A percentile compares a stretch with the other conserved stretches of the same genome.
phyloP scores from a whole-genome alignment of 2,797 vertebrate species.

The Acomys russatus region DNA sequence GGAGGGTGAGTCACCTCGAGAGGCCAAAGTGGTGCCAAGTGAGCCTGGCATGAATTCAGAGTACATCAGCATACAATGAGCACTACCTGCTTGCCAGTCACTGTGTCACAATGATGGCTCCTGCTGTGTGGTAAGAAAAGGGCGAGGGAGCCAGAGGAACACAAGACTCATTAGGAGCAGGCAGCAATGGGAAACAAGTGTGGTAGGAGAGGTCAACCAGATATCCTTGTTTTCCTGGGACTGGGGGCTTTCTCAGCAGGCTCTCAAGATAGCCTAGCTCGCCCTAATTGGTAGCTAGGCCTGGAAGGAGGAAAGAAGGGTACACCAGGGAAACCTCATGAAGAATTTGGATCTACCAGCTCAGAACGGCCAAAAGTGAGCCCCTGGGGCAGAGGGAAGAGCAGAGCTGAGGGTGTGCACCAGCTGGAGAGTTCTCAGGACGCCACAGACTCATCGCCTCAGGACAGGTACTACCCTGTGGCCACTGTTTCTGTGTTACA shows the following conservation, averaged over 20 bases:
- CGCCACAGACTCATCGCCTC: neutral
- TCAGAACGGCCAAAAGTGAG: neutral
- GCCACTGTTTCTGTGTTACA: neutral
- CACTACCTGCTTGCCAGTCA: neutral
- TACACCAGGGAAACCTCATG: neutral
- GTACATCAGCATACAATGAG: neutral
- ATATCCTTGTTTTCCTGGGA: neutral
- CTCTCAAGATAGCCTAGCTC: neutral
- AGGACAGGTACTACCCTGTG: neutral
- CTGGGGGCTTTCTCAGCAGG: neutral
- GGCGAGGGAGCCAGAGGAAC: neutral
- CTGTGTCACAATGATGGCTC: neutral
- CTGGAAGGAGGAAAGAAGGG: neutral
- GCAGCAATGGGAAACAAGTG: neutral
- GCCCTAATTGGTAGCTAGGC: too few relatives aligned
- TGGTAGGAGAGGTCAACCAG: neutral
- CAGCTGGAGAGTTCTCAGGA: neutral
- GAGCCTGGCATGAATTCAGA: neutral
- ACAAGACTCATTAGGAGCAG: neutral
- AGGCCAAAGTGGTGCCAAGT: neutral
- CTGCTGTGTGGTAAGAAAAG: neutral
- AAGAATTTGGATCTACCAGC: neutral
- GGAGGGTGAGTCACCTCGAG: neutral
- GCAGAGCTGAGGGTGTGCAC: too few relatives aligned
- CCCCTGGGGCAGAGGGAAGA: too few relatives aligned